Evolutionary conservation across 2,797 vertebrate species (phyloP), one percentile per base, ranked within the genome.

Genomic region (Trichosurus vulpecula): DNA sequence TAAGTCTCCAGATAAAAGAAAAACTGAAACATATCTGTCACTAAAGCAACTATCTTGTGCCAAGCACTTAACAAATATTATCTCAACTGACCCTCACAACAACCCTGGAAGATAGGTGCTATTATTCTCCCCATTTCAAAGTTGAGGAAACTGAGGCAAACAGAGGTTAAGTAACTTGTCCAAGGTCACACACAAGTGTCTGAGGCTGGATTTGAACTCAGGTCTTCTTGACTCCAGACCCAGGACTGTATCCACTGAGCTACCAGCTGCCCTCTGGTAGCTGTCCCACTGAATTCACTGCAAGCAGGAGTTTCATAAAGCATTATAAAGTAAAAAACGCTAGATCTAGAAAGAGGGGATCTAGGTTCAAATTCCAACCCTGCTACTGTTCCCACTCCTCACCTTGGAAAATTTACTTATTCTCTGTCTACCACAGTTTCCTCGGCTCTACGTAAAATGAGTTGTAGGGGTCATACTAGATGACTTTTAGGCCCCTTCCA

Each of bases 1-100:
- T 81, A 81, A 22, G 66, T 41, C 8, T 81, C 14, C 30, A 96
- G 29, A 6, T 94, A 1, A 30, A 94, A 61, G 94, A 91, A 52
- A 90, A 94, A 94, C 57, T 56, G 56, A 97, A 93, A 90, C 91
- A 96, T 10, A 91, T 29, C 90, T 25, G 35, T 96, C 35, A 91
- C 91, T 66, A 95, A 54, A 96, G 58, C 11, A 31, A 58, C 27
- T 31, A 31, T 58, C 58, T 61, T 61, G 58, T 61, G 12, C 31
- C 31, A 61, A 61, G 56, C 1, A 10, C 27, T 57, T 61, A 61
- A 61, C 30, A 61, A 61, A 35, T 61, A 31, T 58, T 58, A 58
- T 61, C 58, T 61, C 58, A 61, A 14, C 2, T 61, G 58, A 61
- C 31, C 58, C 31, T 61, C 12, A 35, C 31, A 35, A 61, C 30